Conservation (phyloP, 2,113 vertebrate species). For the Rhynchomys soricoides region DNA sequence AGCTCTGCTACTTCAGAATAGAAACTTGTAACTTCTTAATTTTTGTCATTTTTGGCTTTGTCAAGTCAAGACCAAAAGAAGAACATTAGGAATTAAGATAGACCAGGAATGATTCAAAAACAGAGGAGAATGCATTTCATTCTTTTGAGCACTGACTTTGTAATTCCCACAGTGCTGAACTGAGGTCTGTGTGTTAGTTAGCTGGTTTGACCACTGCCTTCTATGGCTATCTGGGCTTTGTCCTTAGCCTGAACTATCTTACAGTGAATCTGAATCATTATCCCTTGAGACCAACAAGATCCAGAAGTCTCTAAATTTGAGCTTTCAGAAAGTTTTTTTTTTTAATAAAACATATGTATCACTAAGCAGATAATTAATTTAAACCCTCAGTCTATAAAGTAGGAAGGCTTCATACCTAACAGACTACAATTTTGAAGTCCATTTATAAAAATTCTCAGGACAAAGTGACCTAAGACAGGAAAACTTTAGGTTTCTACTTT, state of each 20-base stretch:
- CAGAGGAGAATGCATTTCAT: background rate
- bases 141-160: conserved; percentile 10
- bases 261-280: conserved; percentile 45
- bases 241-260: conserved; percentile 56
- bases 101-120: conserved; percentile 30
- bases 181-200: background rate
- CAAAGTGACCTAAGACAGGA: conserved; percentile 51
- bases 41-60: background rate
- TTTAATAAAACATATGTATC: conserved; percentile 10
- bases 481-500: conserved; percentile 56
- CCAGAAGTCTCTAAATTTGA: conserved; percentile 59
- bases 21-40: conserved; percentile 2
- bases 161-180: conserved; percentile 11
- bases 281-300: conserved; percentile 15
- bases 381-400: conserved; percentile 40
- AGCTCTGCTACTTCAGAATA: background rate
- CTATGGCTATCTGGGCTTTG: conserved; percentile 19
- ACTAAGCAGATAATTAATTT: conserved; percentile 60
- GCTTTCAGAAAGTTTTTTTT: conserved; percentile 45
- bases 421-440: conserved; percentile 53
- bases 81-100: background rate
- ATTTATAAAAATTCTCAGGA: conserved; percentile 53
- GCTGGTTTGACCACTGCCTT: background rate
- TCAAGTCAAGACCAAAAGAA: background rate
- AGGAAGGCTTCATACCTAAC: conserved; percentile 34